Evolutionary conservation across 2,113 vertebrate species (phyloP), one percentile per base, ranked within the genome.

Genomic region (Micromys minutus): DNA sequence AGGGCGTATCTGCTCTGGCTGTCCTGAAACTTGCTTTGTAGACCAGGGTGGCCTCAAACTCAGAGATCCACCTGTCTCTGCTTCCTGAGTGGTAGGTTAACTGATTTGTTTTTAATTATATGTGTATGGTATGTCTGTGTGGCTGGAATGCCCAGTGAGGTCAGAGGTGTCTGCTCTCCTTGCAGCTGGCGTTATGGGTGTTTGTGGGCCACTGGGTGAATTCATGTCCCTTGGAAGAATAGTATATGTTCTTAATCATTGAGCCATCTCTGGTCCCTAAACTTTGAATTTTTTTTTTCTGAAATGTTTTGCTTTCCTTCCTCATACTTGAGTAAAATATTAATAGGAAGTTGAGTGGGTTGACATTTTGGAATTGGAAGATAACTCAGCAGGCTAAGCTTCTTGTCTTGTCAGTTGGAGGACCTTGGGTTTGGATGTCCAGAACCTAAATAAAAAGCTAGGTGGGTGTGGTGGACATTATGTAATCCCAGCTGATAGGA

Each of bases 321-420:
- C 31, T 90, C 34, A 47, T 90, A 95, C 6, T 85, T 92, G 63
- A 90, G 36, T 87, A 96, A 74, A 93, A 93, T 90, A 47, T 92
- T 95, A 77, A 47, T 92, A 92, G 87, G 89, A 77, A 86, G 50
- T 87, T 77, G 21, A 81, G 57, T 93, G 76, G 10, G 52, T 89
- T 55, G 52, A 76, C 26, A 91, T 85, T 96, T 95, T 95, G 67
- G 83, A 45, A 45, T 84, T 63, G 59, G 42, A 16, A 65, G 59
- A 47, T 65, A 26, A 29, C 29, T 65, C 39, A 63, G 26, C 24
- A 84, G 81, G 16, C 45, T 63, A 34, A 65, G 29, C 42, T 85
- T n/a, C 29, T 85, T 84, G 39, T 21, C 22, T 7, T 36, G 26
- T 36, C 34, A 65, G 5, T 63, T 17, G 36, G 22, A 85, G 29